A percentile compares a stretch with the other conserved stretches of the same genome.
Evolutionary conservation across 2,888 invertebrate genomes (phyloP).

Genomic region (Dryobotodes eremita): DNA sequence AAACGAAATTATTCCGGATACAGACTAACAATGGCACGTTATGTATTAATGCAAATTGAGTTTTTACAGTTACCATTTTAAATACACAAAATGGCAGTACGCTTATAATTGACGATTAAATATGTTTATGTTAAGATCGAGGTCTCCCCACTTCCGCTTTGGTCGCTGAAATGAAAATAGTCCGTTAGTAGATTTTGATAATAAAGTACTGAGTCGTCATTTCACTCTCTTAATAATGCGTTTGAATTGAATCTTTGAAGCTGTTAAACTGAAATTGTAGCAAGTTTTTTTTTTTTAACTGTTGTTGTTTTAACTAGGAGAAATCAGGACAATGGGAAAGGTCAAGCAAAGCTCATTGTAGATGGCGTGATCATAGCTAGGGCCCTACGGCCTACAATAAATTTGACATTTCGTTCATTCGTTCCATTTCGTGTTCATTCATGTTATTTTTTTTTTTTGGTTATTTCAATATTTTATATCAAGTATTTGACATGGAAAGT

Average conservation of each 20-base stretch:
- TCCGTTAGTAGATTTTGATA: constrained; percentile 74
- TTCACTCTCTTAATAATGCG: neutral
- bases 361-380: too few species aligned
- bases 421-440: too few species aligned
- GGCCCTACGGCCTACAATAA: too few species aligned
- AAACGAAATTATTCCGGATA: neutral
- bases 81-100: constrained; percentile 44
- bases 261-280: neutral
- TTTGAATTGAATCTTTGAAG: neutral
- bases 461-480: too few species aligned
- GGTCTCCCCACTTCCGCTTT: constrained; percentile 70
- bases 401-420: too few species aligned
- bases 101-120: constrained; percentile 68
- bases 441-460: too few species aligned
- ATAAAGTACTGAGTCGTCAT: constrained; percentile 23
- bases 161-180: constrained; percentile 80
- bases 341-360: too few species aligned
- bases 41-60: neutral
- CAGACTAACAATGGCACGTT: neutral
- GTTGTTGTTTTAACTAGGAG: constrained; percentile 20
- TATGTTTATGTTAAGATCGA: constrained; percentile 60
- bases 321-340: constrained; percentile 39
- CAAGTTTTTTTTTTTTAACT: neutral
- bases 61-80: neutral
- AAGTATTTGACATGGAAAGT: too few species aligned